A percentile compares a stretch with the other conserved stretches of the same genome.
Conservation (phyloP, 2,888 invertebrate species). For the Poecilobothrus nobilitatus region DNA sequence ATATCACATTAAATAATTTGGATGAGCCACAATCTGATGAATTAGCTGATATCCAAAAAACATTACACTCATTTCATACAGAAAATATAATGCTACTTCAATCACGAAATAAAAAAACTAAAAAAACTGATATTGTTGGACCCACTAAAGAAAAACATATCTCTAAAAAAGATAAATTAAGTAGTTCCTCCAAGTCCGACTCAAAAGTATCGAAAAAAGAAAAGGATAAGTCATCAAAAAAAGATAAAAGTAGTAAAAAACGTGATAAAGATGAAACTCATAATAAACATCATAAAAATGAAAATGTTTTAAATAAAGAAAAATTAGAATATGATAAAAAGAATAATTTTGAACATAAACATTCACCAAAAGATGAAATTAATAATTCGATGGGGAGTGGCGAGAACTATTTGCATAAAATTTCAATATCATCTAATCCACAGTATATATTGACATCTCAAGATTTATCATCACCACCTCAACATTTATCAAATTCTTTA, state of each 20-base stretch:
- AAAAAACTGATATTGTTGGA: constrained; percentile 13
- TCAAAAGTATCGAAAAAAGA: constrained; percentile 13
- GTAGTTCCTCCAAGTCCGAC: constrained; percentile 19
- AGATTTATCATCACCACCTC: background rate
- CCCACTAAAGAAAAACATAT: constrained; percentile 12
- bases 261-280: constrained; percentile 7
- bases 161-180: constrained; percentile 24
- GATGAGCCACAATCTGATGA: constrained; percentile 39
- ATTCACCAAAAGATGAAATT: background rate
- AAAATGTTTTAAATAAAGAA: constrained; percentile 17
- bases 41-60: constrained; percentile 55
- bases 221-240: constrained; percentile 20
- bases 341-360: background rate
- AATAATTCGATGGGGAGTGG: background rate
- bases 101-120: constrained; percentile 50
- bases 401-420: background rate
- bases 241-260: constrained; percentile 3
- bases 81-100: constrained; percentile 54
- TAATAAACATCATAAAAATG: constrained; percentile 15
- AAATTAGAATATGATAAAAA: constrained; percentile 14
- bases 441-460: background rate
- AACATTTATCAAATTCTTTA: background rate
- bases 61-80: constrained; percentile 54
- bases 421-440: background rate
- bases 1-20: constrained; percentile 7